Evolutionary conservation across 2,797 vertebrate species (phyloP), one percentile per base, ranked within the genome.

Genomic region (Petrocephalus schoutedeni): DNA sequence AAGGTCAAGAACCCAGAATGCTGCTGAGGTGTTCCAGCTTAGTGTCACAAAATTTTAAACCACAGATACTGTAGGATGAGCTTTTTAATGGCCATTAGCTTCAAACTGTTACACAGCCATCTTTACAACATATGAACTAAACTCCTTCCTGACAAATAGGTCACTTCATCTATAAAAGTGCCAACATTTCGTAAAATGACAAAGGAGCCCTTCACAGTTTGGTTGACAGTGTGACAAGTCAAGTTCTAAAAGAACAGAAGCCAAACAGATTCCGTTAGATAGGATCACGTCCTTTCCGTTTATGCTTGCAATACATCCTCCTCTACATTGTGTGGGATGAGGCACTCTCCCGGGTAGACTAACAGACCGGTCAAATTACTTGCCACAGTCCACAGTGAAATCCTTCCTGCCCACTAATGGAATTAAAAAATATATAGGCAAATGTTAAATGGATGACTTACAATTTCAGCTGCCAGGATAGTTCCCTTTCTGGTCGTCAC

Each of bases 401-500:
- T 19, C 3, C 14, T 57, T 36, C 12, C n/a, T 58, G 54, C 28
- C 41, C 54, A 85, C 14, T 28, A 4, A 36, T 57, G 3, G 23
- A 58, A 57, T 56, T 2, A 85, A 85, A 57, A 64, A n/a, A n/a
- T n/a, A n/a, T n/a, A 36, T 54, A 61, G 16, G n/a, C 56, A 61
- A 12, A 23, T 32, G 51, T 61, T 61, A 86, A 64, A 86, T n/a
- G 19, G 53, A 10, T 64, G 36, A 86, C 85, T 86, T 86, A 86
- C 85, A 41, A 86, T 86, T 64, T 86, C 85, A 49, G 85, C 85
- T 21, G 85, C 85, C 85, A 86, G 58, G 57, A 86, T 86, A 41
- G 85, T 86, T 86, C 85, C 85, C 85, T 86, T 86, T 86, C 3
- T 86, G 58, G 85, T 86, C 32, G 1, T 41, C 85, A 86, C 85